These are phyloP conservation scores for Lordiphosa stackelbergi DNA, from an alignment of 1,140 invertebrate genomes.

Conservation along the genomic window DNA sequence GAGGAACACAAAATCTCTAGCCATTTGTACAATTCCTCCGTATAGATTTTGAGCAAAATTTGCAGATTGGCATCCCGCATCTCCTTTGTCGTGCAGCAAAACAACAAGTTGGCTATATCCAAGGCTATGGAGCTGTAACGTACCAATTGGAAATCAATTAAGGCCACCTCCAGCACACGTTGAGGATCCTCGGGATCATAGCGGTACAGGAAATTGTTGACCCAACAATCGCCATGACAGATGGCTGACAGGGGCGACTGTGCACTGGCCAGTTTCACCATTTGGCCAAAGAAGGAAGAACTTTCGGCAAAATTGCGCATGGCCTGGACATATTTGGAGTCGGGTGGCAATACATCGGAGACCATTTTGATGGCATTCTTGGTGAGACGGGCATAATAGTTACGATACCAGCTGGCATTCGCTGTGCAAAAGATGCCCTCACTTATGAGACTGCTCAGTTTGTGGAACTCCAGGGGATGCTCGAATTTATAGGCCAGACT, in stretches of 20 bases:
- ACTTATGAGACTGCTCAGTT: conserved; percentile 78
- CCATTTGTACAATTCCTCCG: conserved; percentile 77
- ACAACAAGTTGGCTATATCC: conserved; percentile 83
- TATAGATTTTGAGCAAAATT: conserved; percentile 80
- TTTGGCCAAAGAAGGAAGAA: conserved; percentile 83
- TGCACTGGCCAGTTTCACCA: conserved; percentile 82
- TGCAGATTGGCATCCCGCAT: conserved; percentile 80
- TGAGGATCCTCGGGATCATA: conserved; percentile 75
- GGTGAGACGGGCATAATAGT: conserved; percentile 82
- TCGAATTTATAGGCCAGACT: conserved; percentile 82
- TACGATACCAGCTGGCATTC: conserved; percentile 84
- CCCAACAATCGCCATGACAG: conserved; percentile 87
- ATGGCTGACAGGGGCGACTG: conserved; percentile 83
- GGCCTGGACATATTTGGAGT: conserved; percentile 81
- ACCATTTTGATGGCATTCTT: conserved; percentile 83
- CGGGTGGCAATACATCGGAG: conserved; percentile 79
- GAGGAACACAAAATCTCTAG: conserved; percentile 74
- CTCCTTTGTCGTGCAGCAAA: conserved; percentile 81
- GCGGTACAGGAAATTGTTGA: conserved; percentile 85
- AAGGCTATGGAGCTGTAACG: conserved; percentile 84
- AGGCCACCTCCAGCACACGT: conserved; percentile 78
- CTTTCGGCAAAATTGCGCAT: conserved; percentile 81
- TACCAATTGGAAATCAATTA: conserved; percentile 84
- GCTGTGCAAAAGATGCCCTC: conserved; percentile 82
- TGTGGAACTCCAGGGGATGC: conserved; percentile 82